phyloP scores from a whole-genome alignment of 2,797 vertebrate species.

The Discoglossus pictus region DNA sequence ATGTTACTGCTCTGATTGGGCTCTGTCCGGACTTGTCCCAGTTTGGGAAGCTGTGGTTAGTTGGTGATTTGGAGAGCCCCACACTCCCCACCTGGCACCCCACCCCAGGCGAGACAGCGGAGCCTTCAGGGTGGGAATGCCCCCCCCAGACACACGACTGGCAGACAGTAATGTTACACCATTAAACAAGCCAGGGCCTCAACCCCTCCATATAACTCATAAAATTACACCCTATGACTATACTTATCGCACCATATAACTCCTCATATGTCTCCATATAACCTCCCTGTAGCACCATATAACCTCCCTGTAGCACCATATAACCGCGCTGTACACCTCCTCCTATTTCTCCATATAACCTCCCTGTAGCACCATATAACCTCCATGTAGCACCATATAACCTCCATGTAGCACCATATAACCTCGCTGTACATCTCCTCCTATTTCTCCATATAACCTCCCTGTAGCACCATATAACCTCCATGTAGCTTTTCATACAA shows the following conservation, averaged over 20 bases:
- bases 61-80: constrained; percentile 25
- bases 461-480: constrained; percentile 7
- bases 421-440: background rate
- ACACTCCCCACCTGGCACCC: constrained; percentile 38
- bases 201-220: too few species aligned
- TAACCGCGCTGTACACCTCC: too few species aligned
- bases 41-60: constrained; percentile 42
- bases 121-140: constrained; percentile 47
- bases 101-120: constrained; percentile 40
- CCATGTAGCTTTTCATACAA: too few species aligned
- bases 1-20: constrained; percentile 14
- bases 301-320: too few species aligned
- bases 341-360: background rate
- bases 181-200: too few species aligned
- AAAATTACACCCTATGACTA: too few species aligned
- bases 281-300: background rate
- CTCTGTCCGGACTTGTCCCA: constrained; percentile 37
- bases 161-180: too few species aligned
- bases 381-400: background rate
- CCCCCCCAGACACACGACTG: constrained; percentile 33
- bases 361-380: background rate
- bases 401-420: constrained; percentile 10
- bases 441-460: background rate
- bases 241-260: too few species aligned
- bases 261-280: background rate